Evolutionary conservation across 1,140 invertebrate genomes (phyloP), one percentile per base, ranked within the genome.

Genomic region (Diabrotica virgifera): DNA sequence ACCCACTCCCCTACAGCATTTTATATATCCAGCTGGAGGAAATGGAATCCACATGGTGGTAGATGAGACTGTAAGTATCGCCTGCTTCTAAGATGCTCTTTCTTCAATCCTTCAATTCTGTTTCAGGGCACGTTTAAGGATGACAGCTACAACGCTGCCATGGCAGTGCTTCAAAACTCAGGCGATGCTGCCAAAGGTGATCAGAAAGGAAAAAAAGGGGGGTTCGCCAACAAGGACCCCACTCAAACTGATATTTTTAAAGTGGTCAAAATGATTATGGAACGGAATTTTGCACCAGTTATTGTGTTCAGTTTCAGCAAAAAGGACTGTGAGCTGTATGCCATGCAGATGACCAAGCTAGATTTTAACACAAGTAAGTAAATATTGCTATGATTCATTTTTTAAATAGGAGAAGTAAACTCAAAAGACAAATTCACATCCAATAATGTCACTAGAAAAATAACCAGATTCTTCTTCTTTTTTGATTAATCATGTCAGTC

Each of bases 231-330:
- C 51, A 86, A 84, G 37, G 84, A 87, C 67, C 82, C 85, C 53
- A 87, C 87, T 35, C 83, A 88, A 76, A 89, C 92, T 0, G 96
- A 96, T 73, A 97, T 97, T 70, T 96, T 95, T 72, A 99, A 98
- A 82, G 95, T 99, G 62, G 91, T 99, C 5, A 97, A 98, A 81
- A 98, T 99, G 92, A 96, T 99, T 35, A 97, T 98, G 93, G 97
- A 99, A 77, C 82, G 94, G 53, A 95, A 96, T 78, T 96, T 99
- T 81, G 94, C 96, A 0, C 98, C 97, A 0, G 95, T 97, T 12
- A 99, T 99, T 72, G 94, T 98, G 59, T 99, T 99, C 81, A 98
- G 96, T 76, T 99, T 99, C 80, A 98, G 95, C 72, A 97, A 98
- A 78, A 98, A 98, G 78, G 97, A 99, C 69, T 99, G 98, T 76